Conservation (phyloP, 2,797 vertebrate genomes). For the Lateolabrax maculatus region DNA sequence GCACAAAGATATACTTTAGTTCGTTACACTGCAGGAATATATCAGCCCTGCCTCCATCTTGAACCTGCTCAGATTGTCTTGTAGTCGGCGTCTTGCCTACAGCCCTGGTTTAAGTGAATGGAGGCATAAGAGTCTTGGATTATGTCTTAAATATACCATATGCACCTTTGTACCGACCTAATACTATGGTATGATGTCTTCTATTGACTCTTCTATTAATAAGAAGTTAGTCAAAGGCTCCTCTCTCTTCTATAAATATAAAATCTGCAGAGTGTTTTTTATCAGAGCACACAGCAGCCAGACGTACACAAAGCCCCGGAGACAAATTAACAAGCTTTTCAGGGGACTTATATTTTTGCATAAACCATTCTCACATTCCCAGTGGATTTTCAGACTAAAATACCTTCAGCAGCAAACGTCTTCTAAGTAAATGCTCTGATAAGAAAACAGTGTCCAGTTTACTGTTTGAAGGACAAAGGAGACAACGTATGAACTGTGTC, state of each 20-base stretch:
- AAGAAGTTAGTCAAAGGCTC: background rate
- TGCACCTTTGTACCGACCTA: background rate
- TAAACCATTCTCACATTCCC: background rate
- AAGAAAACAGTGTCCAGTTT: conserved; percentile 17
- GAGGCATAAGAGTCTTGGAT: background rate
- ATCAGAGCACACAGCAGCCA: conserved; percentile 9
- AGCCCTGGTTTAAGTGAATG: background rate
- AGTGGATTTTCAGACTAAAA: conserved; percentile 43
- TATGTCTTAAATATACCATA: background rate
- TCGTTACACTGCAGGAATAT: background rate
- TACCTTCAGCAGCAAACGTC: conserved; percentile 20
- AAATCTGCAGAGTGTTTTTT: background rate
- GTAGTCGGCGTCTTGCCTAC: background rate
- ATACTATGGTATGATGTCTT: background rate
- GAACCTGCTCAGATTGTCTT: background rate
- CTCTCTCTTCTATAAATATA: conserved; percentile 2
- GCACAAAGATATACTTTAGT: background rate
- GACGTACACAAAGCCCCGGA: background rate
- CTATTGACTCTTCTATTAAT: background rate
- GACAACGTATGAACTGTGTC: background rate
- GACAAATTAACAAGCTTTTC: conserved; percentile 21
- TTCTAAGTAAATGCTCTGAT: background rate
- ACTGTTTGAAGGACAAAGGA: conserved; percentile 15
- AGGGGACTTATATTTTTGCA: conserved; percentile 5
- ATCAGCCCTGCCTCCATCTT: background rate